Base-by-base conservation (phyloP, 2,113 vertebrate genomes). In the Larimichthys polyactis region DNA sequence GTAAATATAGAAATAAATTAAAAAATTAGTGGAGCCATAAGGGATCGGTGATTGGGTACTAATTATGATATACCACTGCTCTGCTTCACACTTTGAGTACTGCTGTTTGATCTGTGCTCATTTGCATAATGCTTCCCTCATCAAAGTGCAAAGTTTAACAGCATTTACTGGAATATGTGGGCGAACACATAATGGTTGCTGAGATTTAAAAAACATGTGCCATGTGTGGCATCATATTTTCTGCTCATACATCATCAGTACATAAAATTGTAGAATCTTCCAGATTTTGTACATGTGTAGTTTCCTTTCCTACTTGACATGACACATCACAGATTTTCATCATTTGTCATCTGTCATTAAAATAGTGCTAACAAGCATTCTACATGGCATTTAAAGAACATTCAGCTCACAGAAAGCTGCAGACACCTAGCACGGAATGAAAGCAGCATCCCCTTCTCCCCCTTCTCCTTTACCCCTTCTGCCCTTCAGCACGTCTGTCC, bases 141-240 rank as follows among this genome's bases (percentile, higher is more conserved):
- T 70, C 16, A 51, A 78, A 70, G 55, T 51, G 57, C 44, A 10
- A 78, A 4, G 10, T 40, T 36, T 40, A 22, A 40, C 54, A 40
- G 3, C 65, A 69, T 60, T 60, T 69, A 44, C 71, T 75, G 64
- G 54, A 68, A 52, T 36, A 36, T 48, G 36, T 75, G 48, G 0
- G 48, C 15, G 16, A 24, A 44, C 49, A 51, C 49, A 51, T 51
- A 51, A 51, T 51, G 12, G 46, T 11, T 48, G 46, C 46, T 4
- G 49, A 51, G 49, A 51, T 19, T 51, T 19, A 19, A 51, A 51
- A 52, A 68, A 48, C 15, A 19, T 68, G 6, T 2, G 11, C 52
- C n/a, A 4, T 22, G 4, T 22, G 44, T 40, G 36, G 24, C 15
- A 69, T 46, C 49, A 20, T 11, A 10, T 5, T 55, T 22, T 66